Percentiles rank a stretch among this genome's conserved stretches.
Evolutionary conservation across 2,888 invertebrate species (phyloP).

Genomic region (Synanthedon tipuliformis): DNA sequence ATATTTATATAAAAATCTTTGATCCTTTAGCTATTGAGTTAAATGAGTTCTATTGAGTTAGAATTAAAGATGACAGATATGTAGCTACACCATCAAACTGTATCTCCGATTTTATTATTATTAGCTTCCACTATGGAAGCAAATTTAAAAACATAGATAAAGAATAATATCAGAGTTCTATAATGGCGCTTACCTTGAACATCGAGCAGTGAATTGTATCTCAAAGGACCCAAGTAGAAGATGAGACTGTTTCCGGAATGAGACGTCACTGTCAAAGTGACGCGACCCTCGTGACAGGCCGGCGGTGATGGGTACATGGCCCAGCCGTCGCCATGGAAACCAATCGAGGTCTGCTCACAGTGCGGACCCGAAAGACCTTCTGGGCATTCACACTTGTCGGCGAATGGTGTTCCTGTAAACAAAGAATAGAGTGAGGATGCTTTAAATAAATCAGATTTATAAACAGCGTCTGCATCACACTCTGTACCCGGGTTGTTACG

Average conservation of each 20-base stretch:
- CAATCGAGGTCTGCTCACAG: slow-evolving; percentile 90
- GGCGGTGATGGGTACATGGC: slow-evolving; percentile 91
- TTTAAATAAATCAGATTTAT: too few species aligned
- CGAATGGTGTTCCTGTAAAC: slow-evolving; percentile 62
- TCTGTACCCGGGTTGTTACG: too few species aligned
- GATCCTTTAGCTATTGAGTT: too few species aligned
- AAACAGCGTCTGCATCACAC: too few species aligned
- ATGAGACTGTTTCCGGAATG: slow-evolving; percentile 82
- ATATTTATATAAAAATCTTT: too few species aligned
- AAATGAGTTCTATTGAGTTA: too few species aligned
- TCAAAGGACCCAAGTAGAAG: slow-evolving; percentile 90
- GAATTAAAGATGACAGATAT: too few species aligned
- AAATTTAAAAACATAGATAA: too few species aligned
- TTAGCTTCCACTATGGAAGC: too few species aligned
- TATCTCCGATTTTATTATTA: too few species aligned
- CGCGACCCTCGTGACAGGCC: slow-evolving; percentile 85
- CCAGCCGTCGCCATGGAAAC: slow-evolving; percentile 92
- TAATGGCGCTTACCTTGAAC: slow-evolving; percentile 67
- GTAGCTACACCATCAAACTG: too few species aligned
- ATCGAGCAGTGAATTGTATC: slow-evolving; percentile 71
- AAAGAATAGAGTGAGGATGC: too few species aligned
- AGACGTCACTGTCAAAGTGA: slow-evolving; percentile 85
- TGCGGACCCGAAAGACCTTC: slow-evolving; percentile 85
- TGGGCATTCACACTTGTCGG: slow-evolving; percentile 83
- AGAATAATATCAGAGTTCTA: not conserved